These are phyloP conservation scores for Epinotia brunnichana DNA, from an alignment of 2,888 invertebrate genomes.

Conservation along the genomic window DNA sequence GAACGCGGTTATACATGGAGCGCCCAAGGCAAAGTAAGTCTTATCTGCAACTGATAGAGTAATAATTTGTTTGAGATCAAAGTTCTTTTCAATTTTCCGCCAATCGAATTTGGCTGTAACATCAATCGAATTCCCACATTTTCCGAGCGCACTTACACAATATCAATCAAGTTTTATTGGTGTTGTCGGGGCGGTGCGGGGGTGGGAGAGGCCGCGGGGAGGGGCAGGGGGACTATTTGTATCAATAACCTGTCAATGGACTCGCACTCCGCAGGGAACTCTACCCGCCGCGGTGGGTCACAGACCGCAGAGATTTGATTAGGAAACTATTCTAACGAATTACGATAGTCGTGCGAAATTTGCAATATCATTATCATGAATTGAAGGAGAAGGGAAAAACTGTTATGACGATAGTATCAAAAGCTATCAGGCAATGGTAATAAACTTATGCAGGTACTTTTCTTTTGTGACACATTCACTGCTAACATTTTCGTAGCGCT, in stretches of 20 bases:
- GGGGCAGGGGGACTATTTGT: slow-evolving; percentile 78
- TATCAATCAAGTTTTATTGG: slow-evolving; percentile 85
- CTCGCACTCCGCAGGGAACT: slow-evolving; percentile 74
- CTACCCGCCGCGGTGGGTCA: slow-evolving; percentile 69
- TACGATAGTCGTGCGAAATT: slow-evolving; percentile 68
- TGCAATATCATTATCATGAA: slow-evolving; percentile 46
- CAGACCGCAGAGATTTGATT: slow-evolving; percentile 79
- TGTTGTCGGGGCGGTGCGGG: slow-evolving; percentile 74
- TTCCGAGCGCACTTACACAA: slow-evolving; percentile 83
- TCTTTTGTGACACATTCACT: not conserved
- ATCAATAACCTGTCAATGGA: slow-evolving; percentile 85
- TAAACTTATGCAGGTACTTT: no score
- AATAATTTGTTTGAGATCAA: slow-evolving; percentile 54
- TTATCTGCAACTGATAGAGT: slow-evolving; percentile 55
- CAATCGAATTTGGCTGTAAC: slow-evolving; percentile 83
- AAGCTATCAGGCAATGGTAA: no score
- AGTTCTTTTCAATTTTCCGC: slow-evolving; percentile 82
- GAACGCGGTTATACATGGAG: slow-evolving; percentile 55
- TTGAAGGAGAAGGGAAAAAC: not conserved
- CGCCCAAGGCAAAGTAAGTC: slow-evolving; percentile 50
- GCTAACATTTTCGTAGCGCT: not conserved
- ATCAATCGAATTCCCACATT: slow-evolving; percentile 84
- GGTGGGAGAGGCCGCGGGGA: slow-evolving; percentile 55
- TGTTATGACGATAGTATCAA: no score
- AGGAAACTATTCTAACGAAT: slow-evolving; percentile 59